These are phyloP conservation scores for Dynastes grantii DNA, from an alignment of 2,888 invertebrate genomes.

Conservation along the genomic window DNA sequence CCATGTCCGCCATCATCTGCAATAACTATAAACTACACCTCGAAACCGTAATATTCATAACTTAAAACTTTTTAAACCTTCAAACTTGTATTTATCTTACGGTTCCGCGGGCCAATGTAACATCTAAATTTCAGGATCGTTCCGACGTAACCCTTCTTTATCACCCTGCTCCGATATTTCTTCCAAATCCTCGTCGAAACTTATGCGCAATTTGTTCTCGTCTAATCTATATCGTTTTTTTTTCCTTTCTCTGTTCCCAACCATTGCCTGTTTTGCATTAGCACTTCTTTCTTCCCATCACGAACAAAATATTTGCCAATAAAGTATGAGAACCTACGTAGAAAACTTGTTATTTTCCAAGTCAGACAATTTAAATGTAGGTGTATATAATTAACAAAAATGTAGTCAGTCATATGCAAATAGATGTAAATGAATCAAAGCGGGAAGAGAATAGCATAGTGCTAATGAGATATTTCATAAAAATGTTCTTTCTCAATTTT, in stretches of 20 bases:
- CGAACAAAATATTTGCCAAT: slow-evolving; percentile 9
- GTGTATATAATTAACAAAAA: no score
- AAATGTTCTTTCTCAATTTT: no score
- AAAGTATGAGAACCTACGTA: neutral
- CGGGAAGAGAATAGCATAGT: no score
- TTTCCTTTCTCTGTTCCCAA: slow-evolving; percentile 57
- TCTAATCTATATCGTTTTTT: slow-evolving; percentile 47
- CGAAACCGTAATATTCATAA: slow-evolving; percentile 62
- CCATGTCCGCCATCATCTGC: slow-evolving; percentile 30
- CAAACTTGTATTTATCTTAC: slow-evolving; percentile 65
- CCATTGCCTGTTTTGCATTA: slow-evolving; percentile 57
- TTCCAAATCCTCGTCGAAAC: slow-evolving; percentile 67
- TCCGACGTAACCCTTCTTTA: slow-evolving; percentile 68
- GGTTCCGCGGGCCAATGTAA: slow-evolving; percentile 63
- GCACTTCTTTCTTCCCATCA: neutral
- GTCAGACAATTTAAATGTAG: no score
- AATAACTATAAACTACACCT: slow-evolving; percentile 47
- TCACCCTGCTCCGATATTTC: slow-evolving; percentile 68
- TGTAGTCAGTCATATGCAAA: no score
- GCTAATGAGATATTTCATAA: no score
- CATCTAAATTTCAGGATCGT: slow-evolving; percentile 68
- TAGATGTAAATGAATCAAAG: no score
- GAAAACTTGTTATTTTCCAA: no score
- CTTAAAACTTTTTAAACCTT: slow-evolving; percentile 65
- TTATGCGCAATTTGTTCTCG: slow-evolving; percentile 65